Conservation (phyloP, 2,888 invertebrate genomes). For the Cordilura impudica region DNA sequence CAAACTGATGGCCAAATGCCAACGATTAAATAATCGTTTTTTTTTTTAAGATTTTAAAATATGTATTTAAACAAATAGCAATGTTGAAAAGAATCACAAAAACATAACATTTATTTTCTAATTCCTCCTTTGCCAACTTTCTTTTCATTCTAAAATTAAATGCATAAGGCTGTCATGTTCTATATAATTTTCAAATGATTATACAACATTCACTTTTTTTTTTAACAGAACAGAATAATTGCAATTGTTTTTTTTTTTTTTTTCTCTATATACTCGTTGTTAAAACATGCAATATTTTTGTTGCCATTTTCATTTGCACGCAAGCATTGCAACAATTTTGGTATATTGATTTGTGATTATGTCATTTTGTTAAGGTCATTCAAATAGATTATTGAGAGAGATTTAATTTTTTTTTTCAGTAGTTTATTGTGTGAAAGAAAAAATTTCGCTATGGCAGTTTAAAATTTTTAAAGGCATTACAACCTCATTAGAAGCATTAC, state of each 20-base stretch:
- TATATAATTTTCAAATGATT: constrained; percentile 54
- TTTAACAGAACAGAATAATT: constrained; percentile 15
- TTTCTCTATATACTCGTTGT: too few species aligned
- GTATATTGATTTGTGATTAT: constrained; percentile 53
- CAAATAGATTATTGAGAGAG: neutral
- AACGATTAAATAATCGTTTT: constrained; percentile 66
- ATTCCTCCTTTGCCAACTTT: neutral
- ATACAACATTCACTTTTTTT: constrained; percentile 52
- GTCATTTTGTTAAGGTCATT: constrained; percentile 14
- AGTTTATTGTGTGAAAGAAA: too few species aligned
- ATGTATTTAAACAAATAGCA: constrained; percentile 13
- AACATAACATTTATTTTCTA: constrained; percentile 3
- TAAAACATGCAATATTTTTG: constrained; percentile 24
- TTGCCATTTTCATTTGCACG: neutral
- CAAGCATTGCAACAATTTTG: neutral
- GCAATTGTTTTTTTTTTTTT: constrained; percentile 14
- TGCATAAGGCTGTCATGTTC: constrained; percentile 53
- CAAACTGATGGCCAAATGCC: constrained; percentile 62
- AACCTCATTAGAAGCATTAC: neutral
- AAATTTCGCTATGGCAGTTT: neutral
- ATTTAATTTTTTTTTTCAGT: neutral
- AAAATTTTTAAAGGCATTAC: neutral
- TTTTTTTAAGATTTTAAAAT: constrained; percentile 33
- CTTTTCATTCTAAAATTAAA: constrained; percentile 42
- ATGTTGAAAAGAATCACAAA: neutral